Conservation (phyloP, 2,113 vertebrate genomes). For the Corythornis vintsioides region DNA sequence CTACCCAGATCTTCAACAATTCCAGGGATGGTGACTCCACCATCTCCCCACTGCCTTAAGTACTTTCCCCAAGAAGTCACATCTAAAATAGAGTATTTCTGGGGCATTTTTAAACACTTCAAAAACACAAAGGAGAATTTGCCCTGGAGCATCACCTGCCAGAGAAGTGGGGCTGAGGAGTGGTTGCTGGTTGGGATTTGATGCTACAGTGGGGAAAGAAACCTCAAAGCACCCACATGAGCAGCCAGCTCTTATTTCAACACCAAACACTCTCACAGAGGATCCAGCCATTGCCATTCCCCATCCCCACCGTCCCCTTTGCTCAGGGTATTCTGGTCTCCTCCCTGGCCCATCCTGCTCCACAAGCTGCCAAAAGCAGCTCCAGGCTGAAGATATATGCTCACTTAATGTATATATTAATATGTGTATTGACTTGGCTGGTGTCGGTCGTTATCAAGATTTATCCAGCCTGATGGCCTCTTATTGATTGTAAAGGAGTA, state of each 20-base stretch:
- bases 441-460: slow-evolving; percentile 75
- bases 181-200: fast-evolving
- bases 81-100: neutral
- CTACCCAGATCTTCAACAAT: too few species aligned
- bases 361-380: neutral
- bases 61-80: neutral
- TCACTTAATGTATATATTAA: slow-evolving; percentile 63
- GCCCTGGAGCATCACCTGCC: neutral
- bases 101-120: neutral
- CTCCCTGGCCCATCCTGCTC: neutral
- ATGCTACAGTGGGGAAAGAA: neutral
- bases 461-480: slow-evolving; percentile 67
- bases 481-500: slow-evolving; percentile 70
- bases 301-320: neutral
- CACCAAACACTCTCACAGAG: neutral
- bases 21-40: too few species aligned
- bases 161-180: neutral
- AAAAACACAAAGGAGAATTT: neutral
- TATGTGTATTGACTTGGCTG: slow-evolving; percentile 64
- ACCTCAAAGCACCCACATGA: fast-evolving
- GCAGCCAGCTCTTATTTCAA: neutral
- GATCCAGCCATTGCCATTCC: neutral
- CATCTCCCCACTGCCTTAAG: neutral
- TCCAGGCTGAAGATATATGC: slow-evolving; percentile 5
- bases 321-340: neutral